Evolutionary conservation across 2,113 vertebrate species (phyloP), one percentile per base, ranked within the genome.

Genomic region (Rafetus swinhoei): DNA sequence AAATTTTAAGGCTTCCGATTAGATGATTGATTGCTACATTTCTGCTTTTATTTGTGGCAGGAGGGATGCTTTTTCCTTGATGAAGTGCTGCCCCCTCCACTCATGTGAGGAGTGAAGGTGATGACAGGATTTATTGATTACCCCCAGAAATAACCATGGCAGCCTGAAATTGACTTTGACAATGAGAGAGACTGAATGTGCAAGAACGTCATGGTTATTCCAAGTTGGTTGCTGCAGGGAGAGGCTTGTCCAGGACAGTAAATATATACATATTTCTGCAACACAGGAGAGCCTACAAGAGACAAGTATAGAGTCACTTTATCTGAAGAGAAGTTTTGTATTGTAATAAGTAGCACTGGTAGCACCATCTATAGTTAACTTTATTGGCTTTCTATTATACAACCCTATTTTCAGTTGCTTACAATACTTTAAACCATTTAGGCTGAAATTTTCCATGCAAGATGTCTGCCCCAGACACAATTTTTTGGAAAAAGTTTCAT

Each of bases 61-160:
- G 21, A 93, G 91, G 93, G 93, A 97, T 92, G 97, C 97, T 97
- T 97, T 97, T 87, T 95, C 96, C 93, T 95, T 95, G 96, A 97
- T 96, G 92, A 97, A 97, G 97, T 94, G 96, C 90, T 94, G 94
- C 96, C 97, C 93, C 89, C 27, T 32, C 74, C 93, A 87, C 88
- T 89, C 90, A 92, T 24, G 83, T 4, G 79, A 97, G 91, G 89
- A 98, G 97, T 97, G 97, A 98, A 97, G 97, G 98, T 97, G 97
- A 94, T 94, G 98, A 96, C 97, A 96, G 96, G 97, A 98, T 98
- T 98, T 98, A 98, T 98, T 98, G 98, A 98, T 98, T 97, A 98
- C 97, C 95, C 97, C 76, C 77, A 97, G 97, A 97, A 98, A 98
- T 97, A 97, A 94, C 90, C 85, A 81, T 69, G 21, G 96, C 95